Percentiles rank a stretch among this genome's conserved stretches.
These are phyloP conservation scores for Acridotheres tristis DNA, from an alignment of 2,797 vertebrate genomes.

Conservation along the genomic window DNA sequence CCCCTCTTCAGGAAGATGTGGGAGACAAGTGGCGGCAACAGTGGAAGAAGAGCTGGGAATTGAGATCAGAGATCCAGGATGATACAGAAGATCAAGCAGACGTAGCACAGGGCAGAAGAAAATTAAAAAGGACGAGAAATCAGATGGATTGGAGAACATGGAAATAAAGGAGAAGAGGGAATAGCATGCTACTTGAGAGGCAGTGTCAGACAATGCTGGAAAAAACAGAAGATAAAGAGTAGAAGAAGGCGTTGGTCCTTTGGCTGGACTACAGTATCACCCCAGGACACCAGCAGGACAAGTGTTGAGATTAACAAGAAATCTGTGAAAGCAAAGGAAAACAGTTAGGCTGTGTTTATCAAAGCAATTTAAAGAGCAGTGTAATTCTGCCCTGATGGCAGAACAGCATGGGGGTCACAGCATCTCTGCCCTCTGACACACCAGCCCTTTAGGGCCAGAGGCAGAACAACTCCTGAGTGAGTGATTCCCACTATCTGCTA, in stretches of 20 bases:
- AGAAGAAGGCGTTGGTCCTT: background rate
- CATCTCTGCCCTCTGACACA: background rate
- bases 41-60: background rate
- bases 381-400: background rate
- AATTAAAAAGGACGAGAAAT: background rate
- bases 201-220: background rate
- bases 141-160: background rate
- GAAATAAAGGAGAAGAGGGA: background rate
- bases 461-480: background rate
- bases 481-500: background rate
- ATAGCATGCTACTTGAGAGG: background rate
- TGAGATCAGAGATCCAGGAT: background rate
- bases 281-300: background rate
- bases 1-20: background rate
- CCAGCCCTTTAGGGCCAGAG: background rate
- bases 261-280: background rate
- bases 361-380: background rate
- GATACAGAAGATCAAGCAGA: background rate
- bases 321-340: slow-evolving; percentile 12
- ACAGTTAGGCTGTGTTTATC: background rate
- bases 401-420: background rate
- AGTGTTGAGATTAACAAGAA: background rate
- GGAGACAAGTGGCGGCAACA: rapidly evolving
- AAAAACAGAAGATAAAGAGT: background rate
- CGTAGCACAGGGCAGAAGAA: background rate